Evolutionary conservation across 2,797 vertebrate species (phyloP).

Genomic region (Gobio occitaniae): DNA sequence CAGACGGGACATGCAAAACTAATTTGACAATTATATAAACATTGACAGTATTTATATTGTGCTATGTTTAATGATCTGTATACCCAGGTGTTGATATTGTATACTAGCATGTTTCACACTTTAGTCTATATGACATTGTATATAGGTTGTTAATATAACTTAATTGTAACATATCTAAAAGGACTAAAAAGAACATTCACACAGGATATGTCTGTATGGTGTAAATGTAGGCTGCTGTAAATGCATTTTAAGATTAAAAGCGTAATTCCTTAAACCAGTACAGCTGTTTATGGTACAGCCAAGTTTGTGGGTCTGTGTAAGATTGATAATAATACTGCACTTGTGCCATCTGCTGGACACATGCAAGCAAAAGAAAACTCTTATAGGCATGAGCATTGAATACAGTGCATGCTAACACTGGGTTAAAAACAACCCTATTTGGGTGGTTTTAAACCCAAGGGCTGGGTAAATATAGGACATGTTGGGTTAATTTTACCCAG

Average conservation of each 20-base stretch:
- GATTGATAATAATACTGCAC: not conserved
- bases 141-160: slow-evolving; percentile 15
- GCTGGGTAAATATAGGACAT: no score
- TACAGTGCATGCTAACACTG: no score
- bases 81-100: not conserved
- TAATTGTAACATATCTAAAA: not conserved
- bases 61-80: not conserved
- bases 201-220: not conserved
- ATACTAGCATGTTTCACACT: slow-evolving; percentile 4
- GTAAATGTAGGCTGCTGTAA: not conserved
- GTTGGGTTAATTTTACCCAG: no score
- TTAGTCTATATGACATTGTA: not conserved
- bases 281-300: not conserved
- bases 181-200: not conserved
- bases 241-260: slow-evolving; percentile 14
- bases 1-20: not conserved
- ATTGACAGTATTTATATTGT: not conserved
- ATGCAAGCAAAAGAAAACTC: not conserved
- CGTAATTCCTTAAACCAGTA: not conserved
- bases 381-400: not conserved
- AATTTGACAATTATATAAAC: not conserved
- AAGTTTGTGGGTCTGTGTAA: not conserved
- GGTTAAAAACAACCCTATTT: no score
- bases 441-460: no score
- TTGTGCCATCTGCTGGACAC: slow-evolving; percentile 48